phyloP scores from a whole-genome alignment of 2,888 invertebrate species.

The Philonicus albiceps region DNA sequence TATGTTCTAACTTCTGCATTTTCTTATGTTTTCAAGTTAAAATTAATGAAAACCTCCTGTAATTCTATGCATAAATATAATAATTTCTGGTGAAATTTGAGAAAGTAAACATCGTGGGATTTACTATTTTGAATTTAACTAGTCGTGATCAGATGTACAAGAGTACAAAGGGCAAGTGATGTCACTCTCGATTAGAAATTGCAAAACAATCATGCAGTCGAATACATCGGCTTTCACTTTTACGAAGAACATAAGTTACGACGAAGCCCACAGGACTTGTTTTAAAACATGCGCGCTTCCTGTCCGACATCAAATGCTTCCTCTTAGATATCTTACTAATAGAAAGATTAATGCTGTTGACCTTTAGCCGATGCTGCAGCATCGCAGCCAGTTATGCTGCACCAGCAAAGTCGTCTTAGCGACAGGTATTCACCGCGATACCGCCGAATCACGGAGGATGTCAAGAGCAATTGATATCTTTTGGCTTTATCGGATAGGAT shows the following conservation, averaged over 20 bases:
- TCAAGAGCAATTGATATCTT: conserved; percentile 25
- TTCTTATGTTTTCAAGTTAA: too few species aligned
- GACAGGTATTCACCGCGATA: background rate
- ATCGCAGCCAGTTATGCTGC: background rate
- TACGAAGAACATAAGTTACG: background rate
- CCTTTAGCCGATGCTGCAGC: conserved; percentile 4
- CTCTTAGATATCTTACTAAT: background rate
- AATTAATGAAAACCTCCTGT: too few species aligned
- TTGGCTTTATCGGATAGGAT: background rate
- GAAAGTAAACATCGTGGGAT: background rate
- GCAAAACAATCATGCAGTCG: background rate
- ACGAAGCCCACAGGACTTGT: conserved; percentile 2
- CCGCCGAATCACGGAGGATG: background rate
- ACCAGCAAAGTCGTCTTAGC: background rate
- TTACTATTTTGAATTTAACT: background rate
- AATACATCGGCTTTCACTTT: conserved; percentile 13
- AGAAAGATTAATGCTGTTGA: background rate
- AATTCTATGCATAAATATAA: background rate
- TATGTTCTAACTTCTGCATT: too few species aligned
- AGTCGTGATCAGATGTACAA: background rate
- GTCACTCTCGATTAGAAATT: background rate
- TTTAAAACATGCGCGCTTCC: background rate
- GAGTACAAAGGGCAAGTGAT: conserved; percentile 9
- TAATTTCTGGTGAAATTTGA: background rate
- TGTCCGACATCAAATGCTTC: background rate